Conservation (phyloP, 2,888 invertebrate species). For the Cenopis cana region DNA sequence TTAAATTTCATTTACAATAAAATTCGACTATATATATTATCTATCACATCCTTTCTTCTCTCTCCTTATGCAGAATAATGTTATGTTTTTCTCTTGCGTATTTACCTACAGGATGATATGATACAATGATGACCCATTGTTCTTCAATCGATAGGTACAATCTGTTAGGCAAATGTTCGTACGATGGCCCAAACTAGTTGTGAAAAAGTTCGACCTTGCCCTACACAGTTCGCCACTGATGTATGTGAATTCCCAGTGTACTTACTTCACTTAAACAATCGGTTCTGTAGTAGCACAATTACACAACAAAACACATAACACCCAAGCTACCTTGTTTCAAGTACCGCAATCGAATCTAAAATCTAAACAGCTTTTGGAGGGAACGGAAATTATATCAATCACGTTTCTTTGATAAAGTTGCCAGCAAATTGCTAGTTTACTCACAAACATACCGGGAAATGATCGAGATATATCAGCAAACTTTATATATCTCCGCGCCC, state of each 20-base stretch:
- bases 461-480: slow-evolving; percentile 25
- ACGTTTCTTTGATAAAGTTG: slow-evolving; percentile 28
- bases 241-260: neutral
- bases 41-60: too few relatives aligned
- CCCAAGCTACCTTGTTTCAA: slow-evolving; percentile 3
- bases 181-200: slow-evolving; percentile 6
- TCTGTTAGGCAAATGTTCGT: neutral
- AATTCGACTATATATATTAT: too few relatives aligned
- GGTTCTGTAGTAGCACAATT: neutral
- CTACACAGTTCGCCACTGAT: slow-evolving; percentile 6
- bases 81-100: too few relatives aligned
- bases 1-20: too few relatives aligned
- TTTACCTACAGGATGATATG: too few relatives aligned
- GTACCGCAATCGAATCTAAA: slow-evolving; percentile 8
- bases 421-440: slow-evolving; percentile 27
- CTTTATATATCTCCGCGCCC: neutral
- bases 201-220: slow-evolving; percentile 25
- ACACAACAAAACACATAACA: slow-evolving; percentile 15
- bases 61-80: too few relatives aligned
- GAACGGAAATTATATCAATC: slow-evolving; percentile 35
- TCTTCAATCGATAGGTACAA: neutral
- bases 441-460: slow-evolving; percentile 29
- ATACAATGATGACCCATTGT: neutral
- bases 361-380: slow-evolving; percentile 21
- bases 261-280: neutral